Evolutionary conservation across 2,888 invertebrate species (phyloP), one percentile per base, ranked within the genome.

Genomic region (Colostygia pectinataria): DNA sequence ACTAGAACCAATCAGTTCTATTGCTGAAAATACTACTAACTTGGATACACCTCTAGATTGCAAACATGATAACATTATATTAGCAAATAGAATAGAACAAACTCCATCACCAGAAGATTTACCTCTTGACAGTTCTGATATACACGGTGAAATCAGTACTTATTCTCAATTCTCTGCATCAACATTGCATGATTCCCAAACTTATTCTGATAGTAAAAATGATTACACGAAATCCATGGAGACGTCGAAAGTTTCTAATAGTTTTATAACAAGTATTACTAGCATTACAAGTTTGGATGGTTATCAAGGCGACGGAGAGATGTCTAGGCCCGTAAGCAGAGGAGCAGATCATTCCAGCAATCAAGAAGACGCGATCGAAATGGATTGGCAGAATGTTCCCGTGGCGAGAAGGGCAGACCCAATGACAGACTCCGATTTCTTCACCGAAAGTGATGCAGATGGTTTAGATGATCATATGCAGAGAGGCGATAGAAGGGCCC

Each of bases 241-340:
- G 65, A 92, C 91, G 13, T 92, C 92, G 31, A 93, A 94, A 81
- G 92, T 94, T 7, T 93, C 93, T 4, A 94, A 92, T 63, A 95
- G 95, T 76, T 96, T 96, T 69, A 94, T 96, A 12, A 96, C 96
- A 1, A 96, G 96, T 70, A 95, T 96, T 10, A 96, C 96, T n/a
- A 96, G 97, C 74, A 96, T 96, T 53, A 96, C 96, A 18, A 98
- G 97, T 80, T 91, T 97, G 60, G 98, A 98, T 80, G 98, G 98
- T 29, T 98, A 97, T 83, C 97, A 97, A 84, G 97, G 97, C 6
- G 96, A 96, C 81, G 96, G 96, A 3, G 96, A 96, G 86, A 96
- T 96, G 93, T 96, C 96, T 14, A 91, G 96, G 52, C 96, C 96
- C 0, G 96, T 95, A 0, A 96, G 96, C 65, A 92, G 96, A 56